Conservation (phyloP, 2,888 invertebrate species). For the Diloba caeruleocephala region DNA sequence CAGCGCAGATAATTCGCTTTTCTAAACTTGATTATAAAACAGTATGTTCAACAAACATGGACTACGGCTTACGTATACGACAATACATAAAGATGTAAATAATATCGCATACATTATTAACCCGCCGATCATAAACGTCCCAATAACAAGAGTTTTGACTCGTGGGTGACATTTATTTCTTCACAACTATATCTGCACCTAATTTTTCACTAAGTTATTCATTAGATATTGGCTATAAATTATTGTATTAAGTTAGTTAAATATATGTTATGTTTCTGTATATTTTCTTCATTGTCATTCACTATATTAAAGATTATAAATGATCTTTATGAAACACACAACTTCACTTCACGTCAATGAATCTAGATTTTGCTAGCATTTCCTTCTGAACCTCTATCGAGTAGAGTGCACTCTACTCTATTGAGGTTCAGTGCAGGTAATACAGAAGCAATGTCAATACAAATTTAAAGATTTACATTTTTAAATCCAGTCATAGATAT, state of each 20-base stretch:
- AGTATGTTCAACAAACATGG: background rate
- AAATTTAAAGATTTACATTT: too few species aligned
- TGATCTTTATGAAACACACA: too few species aligned
- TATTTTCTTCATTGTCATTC: too few species aligned
- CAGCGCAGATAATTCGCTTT: background rate
- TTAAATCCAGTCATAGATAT: too few species aligned
- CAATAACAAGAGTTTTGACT: conserved; percentile 20
- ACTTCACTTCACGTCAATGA: too few species aligned
- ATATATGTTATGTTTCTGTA: too few species aligned
- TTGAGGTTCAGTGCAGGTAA: too few species aligned
- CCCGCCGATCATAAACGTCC: conserved; percentile 29
- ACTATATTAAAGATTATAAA: too few species aligned
- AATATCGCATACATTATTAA: conserved; percentile 19
- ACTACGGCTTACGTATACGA: background rate
- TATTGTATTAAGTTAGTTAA: background rate
- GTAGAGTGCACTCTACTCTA: too few species aligned
- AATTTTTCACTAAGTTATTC: conserved; percentile 17
- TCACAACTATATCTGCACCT: conserved; percentile 25
- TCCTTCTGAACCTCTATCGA: too few species aligned
- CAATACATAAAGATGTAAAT: conserved; percentile 27
- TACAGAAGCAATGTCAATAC: too few species aligned
- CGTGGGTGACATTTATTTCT: conserved; percentile 25
- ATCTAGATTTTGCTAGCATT: too few species aligned
- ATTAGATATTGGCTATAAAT: conserved; percentile 23
- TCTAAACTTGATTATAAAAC: background rate